Evolutionary conservation across 2,113 vertebrate genomes (phyloP), one percentile per base, ranked within the genome.

Genomic region (Trematocara variabile): DNA sequence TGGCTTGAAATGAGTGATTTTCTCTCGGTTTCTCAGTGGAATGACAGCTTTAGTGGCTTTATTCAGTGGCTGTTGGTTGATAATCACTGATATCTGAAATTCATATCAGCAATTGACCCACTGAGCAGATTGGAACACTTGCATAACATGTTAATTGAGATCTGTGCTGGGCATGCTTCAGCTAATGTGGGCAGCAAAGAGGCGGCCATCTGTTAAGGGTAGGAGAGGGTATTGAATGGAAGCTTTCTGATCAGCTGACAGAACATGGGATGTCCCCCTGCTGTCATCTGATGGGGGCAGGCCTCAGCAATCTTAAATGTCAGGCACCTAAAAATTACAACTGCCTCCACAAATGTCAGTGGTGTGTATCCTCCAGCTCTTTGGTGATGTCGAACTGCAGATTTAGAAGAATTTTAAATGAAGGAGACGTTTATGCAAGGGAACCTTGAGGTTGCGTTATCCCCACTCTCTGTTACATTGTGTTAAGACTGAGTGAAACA

Each of bases 211-310:
- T 90, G 88, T 82, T 85, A 52, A 81, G 80, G 79, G 65, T 84
- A 60, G 28, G 54, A 68, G 73, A 88, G 54, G 90, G 79, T 50
- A 86, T 80, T 91, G 88, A 91, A 85, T 88, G 86, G 83, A 87
- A 82, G 56, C 86, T 75, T 81, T 91, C 79, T 89, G 93, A 93
- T 93, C 94, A 91, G 91, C 88, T 95, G 94, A 94, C 91, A 80
- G 90, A 79, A 84, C 86, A 90, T 88, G 86, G 87, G 90, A 92
- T 82, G 77, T 80, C 55, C 83, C 82, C 79, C 75, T 56, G 73
- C 87, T 78, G 90, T 92, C 91, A 86, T 89, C 91, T 89, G 86
- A 91, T 11, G 5, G 80, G 60, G 86, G 55, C 73, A 84, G 83
- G 80, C 34, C 83, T 93, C 85, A 85, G 91, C 90, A 81, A 8